Conservation (phyloP, 1,140 invertebrate species). For the Bombus breviceps region DNA sequence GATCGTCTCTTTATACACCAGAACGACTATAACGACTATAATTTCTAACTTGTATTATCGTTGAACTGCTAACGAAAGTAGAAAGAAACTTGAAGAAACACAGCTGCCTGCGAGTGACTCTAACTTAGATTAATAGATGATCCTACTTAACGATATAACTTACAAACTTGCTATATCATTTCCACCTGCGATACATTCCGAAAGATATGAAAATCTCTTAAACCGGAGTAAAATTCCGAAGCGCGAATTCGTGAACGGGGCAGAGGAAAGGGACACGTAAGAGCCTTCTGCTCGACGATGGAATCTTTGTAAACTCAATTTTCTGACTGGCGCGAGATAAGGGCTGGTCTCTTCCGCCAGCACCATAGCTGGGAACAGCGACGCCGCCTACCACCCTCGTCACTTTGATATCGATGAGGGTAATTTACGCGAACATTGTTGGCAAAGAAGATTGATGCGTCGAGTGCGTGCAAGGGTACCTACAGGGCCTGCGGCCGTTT, state of each 20-base stretch:
- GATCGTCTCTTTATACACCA: not conserved
- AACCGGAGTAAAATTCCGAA: not conserved
- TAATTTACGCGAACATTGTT: slow-evolving; percentile 82
- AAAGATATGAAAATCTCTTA: not conserved
- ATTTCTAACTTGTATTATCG: not conserved
- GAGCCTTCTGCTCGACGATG: slow-evolving; percentile 39
- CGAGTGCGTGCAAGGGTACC: slow-evolving; percentile 72
- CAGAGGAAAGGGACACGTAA: not conserved
- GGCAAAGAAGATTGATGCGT: slow-evolving; percentile 81
- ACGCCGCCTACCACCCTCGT: slow-evolving; percentile 62
- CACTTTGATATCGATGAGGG: slow-evolving; percentile 81
- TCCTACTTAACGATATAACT: too few species aligned
- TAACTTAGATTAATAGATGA: not conserved
- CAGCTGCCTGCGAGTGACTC: too few species aligned
- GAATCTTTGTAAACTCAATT: slow-evolving; percentile 76
- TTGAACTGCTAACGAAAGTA: not conserved
- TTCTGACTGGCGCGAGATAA: slow-evolving; percentile 73
- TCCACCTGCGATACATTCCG: too few species aligned
- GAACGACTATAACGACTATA: not conserved
- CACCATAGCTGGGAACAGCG: slow-evolving; percentile 33
- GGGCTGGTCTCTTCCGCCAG: slow-evolving; percentile 66
- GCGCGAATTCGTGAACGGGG: not conserved
- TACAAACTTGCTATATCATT: too few species aligned
- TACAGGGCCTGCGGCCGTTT: slow-evolving; percentile 23
- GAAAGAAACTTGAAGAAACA: not conserved